Base-by-base conservation (phyloP, 2,113 vertebrate genomes). In the Coryphaenoides rupestris region DNA sequence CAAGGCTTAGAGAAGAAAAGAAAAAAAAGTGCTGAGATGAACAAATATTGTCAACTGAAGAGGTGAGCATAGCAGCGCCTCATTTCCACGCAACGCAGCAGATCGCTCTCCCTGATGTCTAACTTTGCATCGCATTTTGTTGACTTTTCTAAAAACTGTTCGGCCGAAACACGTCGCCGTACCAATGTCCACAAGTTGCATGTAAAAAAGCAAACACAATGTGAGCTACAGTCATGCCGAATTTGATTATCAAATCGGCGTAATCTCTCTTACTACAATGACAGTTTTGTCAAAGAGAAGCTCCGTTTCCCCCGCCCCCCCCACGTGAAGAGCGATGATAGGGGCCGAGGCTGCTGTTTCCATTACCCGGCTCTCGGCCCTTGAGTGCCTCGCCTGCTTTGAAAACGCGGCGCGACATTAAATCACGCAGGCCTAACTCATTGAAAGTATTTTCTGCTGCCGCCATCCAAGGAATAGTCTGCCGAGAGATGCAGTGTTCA, bases 401-500 rank as follows among this genome's bases (percentile, higher is more conserved):
- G 72, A 89, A 88, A 84, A n/a, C 66, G 13, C 80, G n/a, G 68
- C 79, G n/a, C n/a, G n/a, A n/a, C 81, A 83, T 71, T 88, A 87
- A 89, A 89, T 88, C 87, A 87, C 69, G 65, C 68, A 40, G 33
- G 33, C 33, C 33, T 40, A 79, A 76, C 79, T 83, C 62, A 58
- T 84, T 80, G 81, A 88, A 83, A 16, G 84, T 82, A 77, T 88
- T 88, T 83, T 85, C 71, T 79, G 75, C 73, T 56, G 77, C 70
- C 21, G 65, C 75, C 53, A 74, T 85, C 79, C 78, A 67, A 80
- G 79, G 78, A 81, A 82, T 83, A 84, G 66, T 77, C 82, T 69
- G 75, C n/a, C n/a, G n/a, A n/a, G n/a, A 84, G 83, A 88, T 88
- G 87, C 78, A 40, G 71, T 82, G 78, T n/a, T n/a, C n/a, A n/a